phyloP scores from a whole-genome alignment of 2,113 vertebrate species.

The Dicaeum eximium region DNA sequence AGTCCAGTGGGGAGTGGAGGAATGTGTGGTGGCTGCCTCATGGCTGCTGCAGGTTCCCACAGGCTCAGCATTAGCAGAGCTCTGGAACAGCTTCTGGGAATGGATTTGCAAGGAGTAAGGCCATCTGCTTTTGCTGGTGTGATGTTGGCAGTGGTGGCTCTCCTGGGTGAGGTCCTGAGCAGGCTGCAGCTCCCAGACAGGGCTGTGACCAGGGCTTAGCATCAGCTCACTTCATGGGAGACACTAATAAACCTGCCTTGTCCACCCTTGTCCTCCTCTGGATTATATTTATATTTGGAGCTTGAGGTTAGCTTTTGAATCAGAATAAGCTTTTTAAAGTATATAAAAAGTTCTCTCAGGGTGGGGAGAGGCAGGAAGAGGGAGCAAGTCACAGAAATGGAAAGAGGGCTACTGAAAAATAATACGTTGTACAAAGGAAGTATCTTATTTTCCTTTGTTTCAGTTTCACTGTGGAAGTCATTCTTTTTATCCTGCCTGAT shows the following conservation, averaged over 20 bases:
- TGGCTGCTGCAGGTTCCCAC: background rate
- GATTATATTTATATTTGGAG: background rate
- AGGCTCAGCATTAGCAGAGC: background rate
- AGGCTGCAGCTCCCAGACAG: background rate
- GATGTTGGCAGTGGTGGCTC: background rate
- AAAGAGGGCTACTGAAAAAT: background rate
- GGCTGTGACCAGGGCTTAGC: background rate
- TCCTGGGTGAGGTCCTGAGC: background rate
- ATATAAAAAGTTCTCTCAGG: background rate
- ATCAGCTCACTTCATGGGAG: background rate
- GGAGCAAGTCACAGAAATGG: background rate
- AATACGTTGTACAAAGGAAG: fast-evolving
- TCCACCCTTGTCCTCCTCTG: background rate
- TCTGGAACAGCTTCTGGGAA: background rate
- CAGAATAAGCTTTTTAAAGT: background rate
- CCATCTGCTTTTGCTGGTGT: background rate
- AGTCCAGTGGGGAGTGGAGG: background rate
- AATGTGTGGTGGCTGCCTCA: background rate
- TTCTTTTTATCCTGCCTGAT: background rate
- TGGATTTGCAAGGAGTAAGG: background rate
- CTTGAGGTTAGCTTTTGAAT: background rate
- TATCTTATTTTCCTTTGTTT: background rate
- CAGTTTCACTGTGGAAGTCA: background rate
- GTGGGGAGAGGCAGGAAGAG: background rate
- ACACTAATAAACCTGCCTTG: background rate